Percentiles rank a stretch among this genome's conserved stretches.
phyloP scores from a whole-genome alignment of 2,888 invertebrate genomes.

The Eremobia ochroleuca region DNA sequence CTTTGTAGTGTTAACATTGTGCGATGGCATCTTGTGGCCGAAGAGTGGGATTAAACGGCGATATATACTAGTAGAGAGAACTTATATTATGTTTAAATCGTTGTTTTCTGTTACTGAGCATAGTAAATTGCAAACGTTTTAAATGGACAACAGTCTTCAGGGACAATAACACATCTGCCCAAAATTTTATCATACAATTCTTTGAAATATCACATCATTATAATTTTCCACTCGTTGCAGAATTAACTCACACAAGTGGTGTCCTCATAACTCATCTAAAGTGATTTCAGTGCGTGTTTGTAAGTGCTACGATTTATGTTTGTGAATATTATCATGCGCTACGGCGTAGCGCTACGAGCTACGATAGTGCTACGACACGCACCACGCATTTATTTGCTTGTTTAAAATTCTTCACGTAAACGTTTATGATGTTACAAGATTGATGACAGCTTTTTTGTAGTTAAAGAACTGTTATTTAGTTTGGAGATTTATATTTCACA shows the following conservation, averaged over 20 bases:
- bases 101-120: not conserved
- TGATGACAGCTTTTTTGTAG: constrained; percentile 25
- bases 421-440: constrained; percentile 34
- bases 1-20: constrained; percentile 50
- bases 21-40: constrained; percentile 7
- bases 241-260: constrained; percentile 38
- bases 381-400: constrained; percentile 48
- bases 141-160: not conserved
- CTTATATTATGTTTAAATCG: not conserved
- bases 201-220: not conserved
- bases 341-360: constrained; percentile 64
- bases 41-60: constrained; percentile 2
- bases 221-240: not conserved
- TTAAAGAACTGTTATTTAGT: not conserved
- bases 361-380: constrained; percentile 63
- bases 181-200: too few relatives aligned
- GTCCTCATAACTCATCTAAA: constrained; percentile 47
- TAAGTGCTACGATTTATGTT: constrained; percentile 65
- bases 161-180: not conserved
- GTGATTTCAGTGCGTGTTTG: constrained; percentile 64
- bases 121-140: not conserved
- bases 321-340: constrained; percentile 53
- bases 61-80: not conserved
- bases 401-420: constrained; percentile 50
- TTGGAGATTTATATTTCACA: not conserved